These are phyloP conservation scores for Oceanodroma tethys DNA, from an alignment of 2,113 vertebrate genomes.

Conservation along the genomic window DNA sequence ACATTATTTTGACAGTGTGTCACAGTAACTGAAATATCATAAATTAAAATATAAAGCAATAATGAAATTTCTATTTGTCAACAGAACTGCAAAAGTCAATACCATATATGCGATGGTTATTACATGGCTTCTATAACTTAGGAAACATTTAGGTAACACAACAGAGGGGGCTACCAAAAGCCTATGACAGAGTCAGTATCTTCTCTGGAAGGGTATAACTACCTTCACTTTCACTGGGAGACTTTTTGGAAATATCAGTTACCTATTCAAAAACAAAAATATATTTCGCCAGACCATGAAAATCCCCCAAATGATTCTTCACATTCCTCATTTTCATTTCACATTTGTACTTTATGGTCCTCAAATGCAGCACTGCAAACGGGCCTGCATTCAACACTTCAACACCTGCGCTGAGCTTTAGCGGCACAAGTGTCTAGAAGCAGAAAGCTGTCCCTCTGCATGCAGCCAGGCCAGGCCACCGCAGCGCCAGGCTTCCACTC, in stretches of 20 bases:
- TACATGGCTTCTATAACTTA: not conserved
- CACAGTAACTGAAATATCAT: not conserved
- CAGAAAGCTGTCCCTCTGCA: not conserved
- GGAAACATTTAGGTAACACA: not conserved
- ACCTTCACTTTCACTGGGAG: not conserved
- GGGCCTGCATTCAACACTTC: not conserved
- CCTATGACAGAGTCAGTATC: not conserved
- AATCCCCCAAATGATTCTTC: not conserved
- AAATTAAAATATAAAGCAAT: not conserved
- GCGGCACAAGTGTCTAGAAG: not conserved
- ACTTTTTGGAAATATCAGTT: not conserved
- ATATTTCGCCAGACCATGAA: not conserved
- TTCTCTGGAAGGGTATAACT: not conserved
- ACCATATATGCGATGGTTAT: not conserved
- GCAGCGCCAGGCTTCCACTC: not conserved
- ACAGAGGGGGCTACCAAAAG: not conserved
- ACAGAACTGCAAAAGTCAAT: not conserved
- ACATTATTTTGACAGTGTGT: not conserved
- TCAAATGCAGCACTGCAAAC: not conserved
- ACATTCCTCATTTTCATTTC: not conserved
- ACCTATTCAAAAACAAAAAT: not conserved
- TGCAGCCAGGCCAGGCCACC: too few species aligned
- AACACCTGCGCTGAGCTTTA: not conserved
- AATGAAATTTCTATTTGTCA: not conserved
- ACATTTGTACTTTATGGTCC: not conserved